Evolutionary conservation across 2,113 vertebrate genomes (phyloP), one percentile per base, ranked within the genome.

Genomic region (Centrocercus urophasianus): DNA sequence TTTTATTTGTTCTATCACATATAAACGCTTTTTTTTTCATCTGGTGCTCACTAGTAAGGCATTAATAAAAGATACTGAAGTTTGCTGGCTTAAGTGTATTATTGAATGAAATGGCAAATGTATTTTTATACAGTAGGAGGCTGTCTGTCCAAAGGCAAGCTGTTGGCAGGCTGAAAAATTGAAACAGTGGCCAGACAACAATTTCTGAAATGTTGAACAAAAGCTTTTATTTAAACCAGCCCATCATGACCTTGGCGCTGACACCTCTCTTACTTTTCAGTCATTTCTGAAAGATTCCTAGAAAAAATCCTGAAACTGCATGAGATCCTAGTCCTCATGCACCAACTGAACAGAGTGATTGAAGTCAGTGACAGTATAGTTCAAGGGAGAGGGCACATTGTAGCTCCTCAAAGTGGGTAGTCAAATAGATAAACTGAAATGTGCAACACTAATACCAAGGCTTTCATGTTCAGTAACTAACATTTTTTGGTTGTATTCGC

Each of bases 191-290:
- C 78, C 22, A 73, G 75, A 92, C 59, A 89, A 86, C 45, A 48
- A 0, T 0, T 89, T 66, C 77, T 61, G 20, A 75, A 86, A n/a
- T 48, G 48, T 57, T 83, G 59, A 92, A 94, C 85, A 34, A 42
- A 67, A 92, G 43, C 36, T 63, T 88, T 90, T 96, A 50, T 95
- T 95, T 93, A n/a, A 66, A 71, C 22, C 56, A 81, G 64, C 43
- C 60, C 91, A 73, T 92, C 42, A 72, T 76, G 83, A 84, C 52
- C 70, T 90, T 84, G 22, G 38, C 22, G 40, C 82, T 94, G 82
- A 92, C 67, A 92, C 60, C 78, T 91, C 72, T 72, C 84, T 60
- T 83, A 63, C 56, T 75, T 95, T 83, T 83, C 8, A 19, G 60
- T 81, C 59, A 57, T 66, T 94, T 94, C 59, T 94, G 64, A 92